Conservation (phyloP, 2,888 invertebrate species). For the Drosophila neotestacea region DNA sequence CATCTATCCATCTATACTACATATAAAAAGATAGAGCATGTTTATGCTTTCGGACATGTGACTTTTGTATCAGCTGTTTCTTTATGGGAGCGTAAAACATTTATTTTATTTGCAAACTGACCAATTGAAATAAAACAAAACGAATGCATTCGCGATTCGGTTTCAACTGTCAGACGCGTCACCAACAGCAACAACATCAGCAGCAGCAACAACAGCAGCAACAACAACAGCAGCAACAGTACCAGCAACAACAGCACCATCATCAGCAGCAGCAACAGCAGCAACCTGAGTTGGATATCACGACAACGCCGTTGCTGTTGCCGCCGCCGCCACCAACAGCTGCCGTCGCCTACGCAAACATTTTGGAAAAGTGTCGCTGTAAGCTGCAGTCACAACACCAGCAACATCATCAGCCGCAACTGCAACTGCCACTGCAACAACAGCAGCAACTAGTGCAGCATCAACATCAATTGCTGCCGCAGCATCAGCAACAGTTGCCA, state of each 20-base stretch:
- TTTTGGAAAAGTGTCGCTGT: conserved; percentile 82
- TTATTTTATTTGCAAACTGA: conserved; percentile 40
- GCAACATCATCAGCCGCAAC: conserved; percentile 37
- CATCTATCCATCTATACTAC: neutral
- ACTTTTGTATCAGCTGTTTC: conserved; percentile 38
- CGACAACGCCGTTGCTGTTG: conserved; percentile 39
- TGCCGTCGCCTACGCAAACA: conserved; percentile 62
- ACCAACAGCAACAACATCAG: conserved; percentile 71
- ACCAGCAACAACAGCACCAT: conserved; percentile 47
- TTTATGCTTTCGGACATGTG: conserved; percentile 46
- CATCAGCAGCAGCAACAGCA: conserved; percentile 56
- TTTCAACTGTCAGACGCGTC: conserved; percentile 79
- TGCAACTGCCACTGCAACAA: conserved; percentile 32
- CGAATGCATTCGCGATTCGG: conserved; percentile 83
- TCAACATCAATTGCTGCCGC: conserved; percentile 48
- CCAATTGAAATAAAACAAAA: conserved; percentile 55
- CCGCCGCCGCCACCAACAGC: conserved; percentile 24
- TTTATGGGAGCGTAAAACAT: neutral
- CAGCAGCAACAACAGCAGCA: conserved; percentile 61
- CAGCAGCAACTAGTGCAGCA: conserved; percentile 37
- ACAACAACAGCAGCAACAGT: conserved; percentile 52
- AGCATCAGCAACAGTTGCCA: conserved; percentile 62
- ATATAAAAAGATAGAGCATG: neutral
- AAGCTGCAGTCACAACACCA: conserved; percentile 57
- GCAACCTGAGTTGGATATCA: conserved; percentile 59